Percentiles rank a stretch among this genome's conserved stretches.
Conservation (phyloP, 2,113 vertebrate species). For the Cairina moschata region DNA sequence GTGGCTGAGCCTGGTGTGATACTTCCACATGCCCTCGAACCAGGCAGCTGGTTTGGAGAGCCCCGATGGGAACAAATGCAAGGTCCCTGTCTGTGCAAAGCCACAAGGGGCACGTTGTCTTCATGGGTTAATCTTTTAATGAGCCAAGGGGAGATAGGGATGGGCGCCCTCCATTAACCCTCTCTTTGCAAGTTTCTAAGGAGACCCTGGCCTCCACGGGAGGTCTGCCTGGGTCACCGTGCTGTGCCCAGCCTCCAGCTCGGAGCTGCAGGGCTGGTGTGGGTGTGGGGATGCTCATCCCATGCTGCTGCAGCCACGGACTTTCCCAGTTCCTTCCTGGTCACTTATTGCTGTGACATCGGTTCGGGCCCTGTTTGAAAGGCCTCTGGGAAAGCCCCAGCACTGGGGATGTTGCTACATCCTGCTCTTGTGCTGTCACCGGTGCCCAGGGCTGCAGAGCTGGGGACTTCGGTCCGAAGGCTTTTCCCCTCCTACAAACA, state of each 20-base stretch:
- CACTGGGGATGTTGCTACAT: neutral
- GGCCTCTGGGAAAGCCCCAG: neutral
- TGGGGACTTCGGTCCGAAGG: neutral
- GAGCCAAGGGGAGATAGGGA: neutral
- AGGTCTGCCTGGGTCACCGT: neutral
- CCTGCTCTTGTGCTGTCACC: neutral
- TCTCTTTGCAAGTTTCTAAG: neutral
- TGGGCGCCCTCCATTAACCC: neutral
- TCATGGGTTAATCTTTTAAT: neutral
- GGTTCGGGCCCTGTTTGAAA: fast-evolving
- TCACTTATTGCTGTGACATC: neutral
- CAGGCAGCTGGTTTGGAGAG: neutral
- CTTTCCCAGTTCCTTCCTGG: neutral
- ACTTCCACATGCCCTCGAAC: neutral
- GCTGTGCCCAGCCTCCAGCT: neutral
- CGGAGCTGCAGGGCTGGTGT: neutral
- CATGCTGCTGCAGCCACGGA: neutral
- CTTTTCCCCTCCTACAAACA: neutral
- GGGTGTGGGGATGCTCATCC: fast-evolving
- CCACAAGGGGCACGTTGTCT: neutral
- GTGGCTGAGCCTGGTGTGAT: neutral
- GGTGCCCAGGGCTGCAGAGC: fast-evolving
- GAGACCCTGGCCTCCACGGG: neutral
- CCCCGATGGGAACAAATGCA: fast-evolving
- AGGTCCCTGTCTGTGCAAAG: neutral